Conservation (phyloP, 2,113 vertebrate genomes). For the Ammospiza caudacuta region DNA sequence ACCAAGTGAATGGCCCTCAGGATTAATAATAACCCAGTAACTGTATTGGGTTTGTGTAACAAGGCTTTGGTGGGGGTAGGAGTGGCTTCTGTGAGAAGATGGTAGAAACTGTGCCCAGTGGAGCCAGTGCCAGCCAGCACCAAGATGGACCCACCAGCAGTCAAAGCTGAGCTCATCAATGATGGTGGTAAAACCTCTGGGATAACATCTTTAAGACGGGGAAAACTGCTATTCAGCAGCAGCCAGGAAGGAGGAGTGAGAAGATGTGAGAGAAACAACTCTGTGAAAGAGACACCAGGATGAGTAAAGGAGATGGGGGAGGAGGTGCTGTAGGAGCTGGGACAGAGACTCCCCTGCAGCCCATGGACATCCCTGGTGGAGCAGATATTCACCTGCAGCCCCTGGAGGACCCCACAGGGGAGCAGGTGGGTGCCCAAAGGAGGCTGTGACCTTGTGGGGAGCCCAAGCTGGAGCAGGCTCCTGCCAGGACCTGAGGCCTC, state of each 20-base stretch:
- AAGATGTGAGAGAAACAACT: background rate
- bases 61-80: background rate
- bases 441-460: fast-evolving
- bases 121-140: background rate
- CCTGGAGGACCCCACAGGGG: background rate
- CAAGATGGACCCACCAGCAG: background rate
- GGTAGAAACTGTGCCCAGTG: background rate
- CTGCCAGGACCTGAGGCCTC: too few species aligned
- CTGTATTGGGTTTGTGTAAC: background rate
- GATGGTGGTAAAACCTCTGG: background rate
- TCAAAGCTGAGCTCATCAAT: background rate
- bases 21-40: background rate
- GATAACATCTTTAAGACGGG: background rate
- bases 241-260: background rate
- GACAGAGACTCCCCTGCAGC: background rate
- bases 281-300: background rate
- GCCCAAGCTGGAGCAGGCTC: background rate
- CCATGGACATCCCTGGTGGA: too few species aligned
- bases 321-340: background rate
- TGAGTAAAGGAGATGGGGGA: background rate
- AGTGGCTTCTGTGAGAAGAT: background rate
- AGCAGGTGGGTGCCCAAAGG: background rate
- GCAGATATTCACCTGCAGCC: background rate
- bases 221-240: background rate
- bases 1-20: background rate